phyloP scores from a whole-genome alignment of 2,113 vertebrate species.

The Scopus umbretta region DNA sequence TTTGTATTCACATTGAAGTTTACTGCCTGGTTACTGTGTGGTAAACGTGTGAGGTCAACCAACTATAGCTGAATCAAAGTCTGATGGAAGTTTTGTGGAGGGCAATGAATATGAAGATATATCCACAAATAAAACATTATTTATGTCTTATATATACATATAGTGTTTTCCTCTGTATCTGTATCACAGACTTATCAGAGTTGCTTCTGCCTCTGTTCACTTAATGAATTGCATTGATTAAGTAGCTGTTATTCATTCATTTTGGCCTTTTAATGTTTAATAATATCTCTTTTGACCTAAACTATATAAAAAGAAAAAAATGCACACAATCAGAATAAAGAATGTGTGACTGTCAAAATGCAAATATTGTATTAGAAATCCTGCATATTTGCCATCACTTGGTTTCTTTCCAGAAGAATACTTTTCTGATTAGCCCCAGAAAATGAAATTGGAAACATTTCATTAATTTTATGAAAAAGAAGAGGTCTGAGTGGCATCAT shows the following conservation, averaged over 20 bases:
- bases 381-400: conserved; percentile 49
- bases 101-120: background rate
- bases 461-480: conserved; percentile 58
- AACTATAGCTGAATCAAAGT: background rate
- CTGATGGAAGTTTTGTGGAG: background rate
- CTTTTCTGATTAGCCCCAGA: conserved; percentile 61
- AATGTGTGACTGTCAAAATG: conserved; percentile 57
- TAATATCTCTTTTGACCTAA: conserved; percentile 63
- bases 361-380: conserved; percentile 64
- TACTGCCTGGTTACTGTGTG: background rate
- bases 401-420: conserved; percentile 65
- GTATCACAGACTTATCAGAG: background rate
- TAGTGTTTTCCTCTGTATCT: background rate
- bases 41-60: background rate
- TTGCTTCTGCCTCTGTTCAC: conserved; percentile 43
- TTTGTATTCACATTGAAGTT: background rate
- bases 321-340: conserved; percentile 9
- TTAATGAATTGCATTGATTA: conserved; percentile 62
- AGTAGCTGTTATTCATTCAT: conserved; percentile 63
- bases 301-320: background rate
- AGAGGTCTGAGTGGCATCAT: conserved; percentile 69
- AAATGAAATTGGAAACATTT: conserved; percentile 75
- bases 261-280: conserved; percentile 68
- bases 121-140: background rate
- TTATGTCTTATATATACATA: background rate